Evolutionary conservation across 2,113 vertebrate genomes (phyloP).

Genomic region (Apteryx mantelli): DNA sequence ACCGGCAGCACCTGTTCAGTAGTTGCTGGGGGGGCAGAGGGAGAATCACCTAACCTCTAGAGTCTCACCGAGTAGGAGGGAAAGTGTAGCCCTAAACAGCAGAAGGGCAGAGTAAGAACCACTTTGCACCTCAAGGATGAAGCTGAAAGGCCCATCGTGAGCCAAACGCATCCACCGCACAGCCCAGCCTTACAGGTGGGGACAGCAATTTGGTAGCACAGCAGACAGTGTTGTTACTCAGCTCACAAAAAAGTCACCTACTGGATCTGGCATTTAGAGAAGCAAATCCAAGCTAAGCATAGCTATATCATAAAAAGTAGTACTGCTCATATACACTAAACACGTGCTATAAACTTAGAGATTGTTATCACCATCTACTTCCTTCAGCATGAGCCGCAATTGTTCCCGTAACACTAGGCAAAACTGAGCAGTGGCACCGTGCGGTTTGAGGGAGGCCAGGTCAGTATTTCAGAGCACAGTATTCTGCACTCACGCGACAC

Average conservation of each 20-base stretch:
- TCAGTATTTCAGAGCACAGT: not conserved
- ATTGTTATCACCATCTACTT: not conserved
- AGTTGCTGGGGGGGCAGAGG: not conserved
- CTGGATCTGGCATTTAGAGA: not conserved
- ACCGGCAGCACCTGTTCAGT: not conserved
- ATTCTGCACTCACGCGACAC: too few relatives aligned
- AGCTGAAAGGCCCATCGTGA: not conserved
- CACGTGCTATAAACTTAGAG: not conserved
- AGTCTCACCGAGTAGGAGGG: not conserved
- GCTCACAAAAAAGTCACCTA: not conserved
- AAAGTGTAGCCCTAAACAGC: not conserved
- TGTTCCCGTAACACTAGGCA: fast-evolving
- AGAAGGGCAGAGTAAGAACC: not conserved
- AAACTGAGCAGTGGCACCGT: fast-evolving
- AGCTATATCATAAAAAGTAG: not conserved
- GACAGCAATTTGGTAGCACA: not conserved
- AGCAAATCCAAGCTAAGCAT: not conserved
- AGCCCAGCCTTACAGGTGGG: not conserved
- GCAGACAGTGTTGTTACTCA: not conserved
- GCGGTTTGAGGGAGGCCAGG: not conserved
- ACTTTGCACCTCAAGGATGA: not conserved
- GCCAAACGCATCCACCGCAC: not conserved
- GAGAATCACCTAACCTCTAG: not conserved
- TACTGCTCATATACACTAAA: not conserved
- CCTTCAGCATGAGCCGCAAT: fast-evolving